A percentile compares a stretch with the other conserved stretches of the same genome.
These are phyloP conservation scores for Mesitornis unicolor DNA, from an alignment of 2,113 vertebrate genomes.

Conservation along the genomic window DNA sequence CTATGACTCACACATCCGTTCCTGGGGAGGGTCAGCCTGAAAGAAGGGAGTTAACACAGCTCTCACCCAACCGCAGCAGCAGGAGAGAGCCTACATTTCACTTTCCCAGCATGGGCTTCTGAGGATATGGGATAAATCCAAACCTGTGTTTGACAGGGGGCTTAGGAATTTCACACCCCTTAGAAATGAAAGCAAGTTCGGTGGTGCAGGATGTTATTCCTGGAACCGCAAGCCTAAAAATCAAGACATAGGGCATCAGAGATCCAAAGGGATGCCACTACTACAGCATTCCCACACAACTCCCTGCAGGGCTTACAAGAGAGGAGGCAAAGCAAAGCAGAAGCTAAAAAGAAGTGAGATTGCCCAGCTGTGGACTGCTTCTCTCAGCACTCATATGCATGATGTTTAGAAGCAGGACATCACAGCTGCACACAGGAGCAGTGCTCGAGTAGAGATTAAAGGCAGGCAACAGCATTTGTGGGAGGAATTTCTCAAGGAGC, in stretches of 20 bases:
- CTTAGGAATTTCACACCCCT: not conserved
- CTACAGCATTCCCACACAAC: not conserved
- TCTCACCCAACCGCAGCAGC: not conserved
- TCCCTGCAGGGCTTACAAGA: not conserved
- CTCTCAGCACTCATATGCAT: not conserved
- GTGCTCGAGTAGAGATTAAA: not conserved
- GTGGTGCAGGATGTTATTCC: not conserved
- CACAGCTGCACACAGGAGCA: not conserved
- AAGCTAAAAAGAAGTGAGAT: not conserved
- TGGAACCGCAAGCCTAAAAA: not conserved
- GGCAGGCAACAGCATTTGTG: not conserved
- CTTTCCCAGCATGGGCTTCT: not conserved
- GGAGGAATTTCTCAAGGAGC: not conserved
- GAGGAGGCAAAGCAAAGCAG: not conserved
- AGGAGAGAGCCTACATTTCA: not conserved
- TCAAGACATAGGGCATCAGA: not conserved
- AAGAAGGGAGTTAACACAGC: not conserved
- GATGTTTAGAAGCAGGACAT: not conserved
- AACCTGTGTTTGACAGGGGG: not conserved
- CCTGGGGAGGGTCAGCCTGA: not conserved
- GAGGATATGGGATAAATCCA: not conserved
- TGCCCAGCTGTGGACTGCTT: not conserved
- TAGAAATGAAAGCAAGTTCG: not conserved
- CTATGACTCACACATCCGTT: slow-evolving; percentile 38
- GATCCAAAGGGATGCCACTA: not conserved